Percentiles rank a stretch among this genome's conserved stretches.
These are phyloP conservation scores for Aspiorhynchus laticeps DNA, from an alignment of 2,113 vertebrate genomes.

Conservation along the genomic window DNA sequence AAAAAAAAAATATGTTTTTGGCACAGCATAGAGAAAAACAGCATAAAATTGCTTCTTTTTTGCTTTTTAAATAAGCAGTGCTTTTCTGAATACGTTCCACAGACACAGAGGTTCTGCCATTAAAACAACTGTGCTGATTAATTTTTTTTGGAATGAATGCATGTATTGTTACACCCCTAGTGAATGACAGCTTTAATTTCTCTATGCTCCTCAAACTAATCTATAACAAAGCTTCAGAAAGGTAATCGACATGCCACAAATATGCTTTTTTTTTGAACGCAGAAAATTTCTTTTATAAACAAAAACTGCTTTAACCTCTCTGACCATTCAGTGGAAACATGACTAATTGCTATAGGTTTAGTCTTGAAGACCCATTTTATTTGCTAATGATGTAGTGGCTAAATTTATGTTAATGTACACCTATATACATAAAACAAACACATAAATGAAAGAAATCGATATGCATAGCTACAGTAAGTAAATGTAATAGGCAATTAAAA, in stretches of 20 bases:
- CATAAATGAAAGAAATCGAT: neutral
- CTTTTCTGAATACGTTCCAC: neutral
- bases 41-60: too few species aligned
- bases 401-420: neutral
- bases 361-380: neutral
- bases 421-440: neutral
- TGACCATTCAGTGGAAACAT: neutral
- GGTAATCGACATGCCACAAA: neutral
- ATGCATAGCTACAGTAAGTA: neutral
- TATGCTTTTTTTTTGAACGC: neutral
- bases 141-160: too few species aligned
- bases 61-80: neutral
- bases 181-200: neutral
- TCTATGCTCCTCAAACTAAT: neutral
- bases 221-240: neutral
- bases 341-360: neutral
- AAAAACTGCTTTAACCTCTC: neutral
- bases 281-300: neutral
- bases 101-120: neutral
- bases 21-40: too few species aligned
- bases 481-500: neutral
- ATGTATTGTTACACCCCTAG: neutral
- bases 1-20: too few species aligned
- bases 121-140: neutral
- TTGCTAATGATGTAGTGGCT: neutral